A percentile compares a stretch with the other conserved stretches of the same genome.
Conservation (phyloP, 2,113 vertebrate species). For the Neopipo cinnamomea region DNA sequence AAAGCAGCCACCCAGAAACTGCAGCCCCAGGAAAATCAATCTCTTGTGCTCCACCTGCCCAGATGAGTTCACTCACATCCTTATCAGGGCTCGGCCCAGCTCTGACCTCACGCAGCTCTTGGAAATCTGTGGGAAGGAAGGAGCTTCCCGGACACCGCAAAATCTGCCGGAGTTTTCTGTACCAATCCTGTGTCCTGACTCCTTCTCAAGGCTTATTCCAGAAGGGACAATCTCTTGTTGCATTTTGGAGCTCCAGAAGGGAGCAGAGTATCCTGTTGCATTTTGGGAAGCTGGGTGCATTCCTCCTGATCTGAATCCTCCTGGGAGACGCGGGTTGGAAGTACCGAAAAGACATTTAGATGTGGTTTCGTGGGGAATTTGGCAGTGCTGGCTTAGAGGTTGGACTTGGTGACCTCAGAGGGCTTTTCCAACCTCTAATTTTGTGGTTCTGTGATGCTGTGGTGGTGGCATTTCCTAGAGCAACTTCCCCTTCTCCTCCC, state of each 20-base stretch:
- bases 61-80: background rate
- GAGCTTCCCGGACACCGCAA: background rate
- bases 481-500: background rate
- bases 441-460: background rate
- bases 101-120: background rate
- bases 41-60: background rate
- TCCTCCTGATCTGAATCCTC: fast-evolving
- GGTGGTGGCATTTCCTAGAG: background rate
- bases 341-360: fast-evolving
- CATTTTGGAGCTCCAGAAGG: no score
- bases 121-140: background rate
- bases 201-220: background rate
- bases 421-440: background rate
- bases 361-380: background rate
- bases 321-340: background rate
- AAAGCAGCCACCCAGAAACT: background rate
- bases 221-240: background rate
- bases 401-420: background rate
- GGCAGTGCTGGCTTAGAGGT: background rate
- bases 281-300: background rate
- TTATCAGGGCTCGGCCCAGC: background rate
- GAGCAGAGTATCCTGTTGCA: background rate
- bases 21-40: background rate
- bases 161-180: background rate
- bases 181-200: fast-evolving